phyloP scores from a whole-genome alignment of 2,888 invertebrate species.

The Rosalia funebris region DNA sequence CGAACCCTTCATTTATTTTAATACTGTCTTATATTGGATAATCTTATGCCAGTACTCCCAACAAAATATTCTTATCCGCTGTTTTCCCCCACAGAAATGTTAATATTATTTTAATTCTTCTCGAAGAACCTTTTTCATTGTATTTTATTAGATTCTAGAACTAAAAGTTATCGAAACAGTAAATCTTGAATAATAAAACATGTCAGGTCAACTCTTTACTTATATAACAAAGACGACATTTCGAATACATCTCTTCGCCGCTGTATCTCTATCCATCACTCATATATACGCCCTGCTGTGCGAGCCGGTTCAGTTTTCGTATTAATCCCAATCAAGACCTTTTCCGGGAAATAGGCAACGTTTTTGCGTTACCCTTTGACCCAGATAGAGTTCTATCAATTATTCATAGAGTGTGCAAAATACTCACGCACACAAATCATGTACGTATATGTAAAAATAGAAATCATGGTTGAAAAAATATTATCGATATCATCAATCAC shows the following conservation, averaged over 20 bases:
- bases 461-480: slow-evolving; percentile 27
- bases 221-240: slow-evolving; percentile 6
- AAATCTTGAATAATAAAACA: slow-evolving; percentile 12
- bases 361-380: slow-evolving; percentile 18
- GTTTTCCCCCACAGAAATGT: too few species aligned
- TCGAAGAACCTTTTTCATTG: background rate
- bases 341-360: slow-evolving; percentile 9
- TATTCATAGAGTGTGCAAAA: slow-evolving; percentile 24
- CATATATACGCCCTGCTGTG: slow-evolving; percentile 12
- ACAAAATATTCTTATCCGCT: too few species aligned
- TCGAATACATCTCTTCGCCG: slow-evolving; percentile 4
- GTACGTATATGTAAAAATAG: slow-evolving; percentile 30
- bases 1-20: too few species aligned
- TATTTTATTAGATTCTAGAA: background rate
- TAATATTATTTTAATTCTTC: background rate
- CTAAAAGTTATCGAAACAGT: slow-evolving; percentile 10
- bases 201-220: background rate
- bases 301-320: slow-evolving; percentile 8
- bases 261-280: slow-evolving; percentile 13
- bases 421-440: slow-evolving; percentile 26
- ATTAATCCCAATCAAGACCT: slow-evolving; percentile 8
- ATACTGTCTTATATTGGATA: too few species aligned
- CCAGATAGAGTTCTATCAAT: slow-evolving; percentile 11
- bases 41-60: too few species aligned
- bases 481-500: slow-evolving; percentile 31